phyloP scores from a whole-genome alignment of 1,140 invertebrate species.

The Heliconius hewitsoni region DNA sequence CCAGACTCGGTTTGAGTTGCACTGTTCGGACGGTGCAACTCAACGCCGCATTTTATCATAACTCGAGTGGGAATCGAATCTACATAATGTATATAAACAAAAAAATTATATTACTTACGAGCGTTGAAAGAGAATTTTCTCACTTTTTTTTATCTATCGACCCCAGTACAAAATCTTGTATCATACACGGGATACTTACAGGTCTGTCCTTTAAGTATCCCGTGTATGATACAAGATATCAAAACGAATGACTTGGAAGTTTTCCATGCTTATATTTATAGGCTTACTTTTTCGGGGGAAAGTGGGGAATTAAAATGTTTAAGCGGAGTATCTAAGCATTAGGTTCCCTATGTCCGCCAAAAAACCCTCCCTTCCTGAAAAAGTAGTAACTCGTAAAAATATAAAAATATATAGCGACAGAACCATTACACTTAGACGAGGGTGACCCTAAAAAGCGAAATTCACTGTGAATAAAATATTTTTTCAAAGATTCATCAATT shows the following conservation, averaged over 20 bases:
- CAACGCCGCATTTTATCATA: too few relatives aligned
- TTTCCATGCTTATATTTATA: background rate
- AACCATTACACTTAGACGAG: background rate
- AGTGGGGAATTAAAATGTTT: background rate
- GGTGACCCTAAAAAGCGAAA: background rate
- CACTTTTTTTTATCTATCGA: too few relatives aligned
- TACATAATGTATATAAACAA: too few relatives aligned
- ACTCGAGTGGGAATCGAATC: too few relatives aligned
- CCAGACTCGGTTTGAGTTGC: too few relatives aligned
- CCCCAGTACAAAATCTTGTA: too few relatives aligned
- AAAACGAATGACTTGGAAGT: background rate
- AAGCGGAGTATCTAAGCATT: background rate
- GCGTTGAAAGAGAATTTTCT: too few relatives aligned
- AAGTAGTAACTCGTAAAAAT: too few relatives aligned
- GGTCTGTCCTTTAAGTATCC: too few relatives aligned
- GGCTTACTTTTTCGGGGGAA: background rate
- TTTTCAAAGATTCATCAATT: slow-evolving; percentile 3
- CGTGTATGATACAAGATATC: background rate
- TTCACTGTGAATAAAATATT: background rate
- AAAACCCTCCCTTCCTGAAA: too few relatives aligned
- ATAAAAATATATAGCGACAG: background rate
- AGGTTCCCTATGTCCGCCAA: background rate
- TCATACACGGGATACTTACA: background rate
- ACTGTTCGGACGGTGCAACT: too few relatives aligned
- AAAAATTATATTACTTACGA: too few relatives aligned